phyloP scores from a whole-genome alignment of 2,113 vertebrate genomes.

The Gymnogyps californianus region DNA sequence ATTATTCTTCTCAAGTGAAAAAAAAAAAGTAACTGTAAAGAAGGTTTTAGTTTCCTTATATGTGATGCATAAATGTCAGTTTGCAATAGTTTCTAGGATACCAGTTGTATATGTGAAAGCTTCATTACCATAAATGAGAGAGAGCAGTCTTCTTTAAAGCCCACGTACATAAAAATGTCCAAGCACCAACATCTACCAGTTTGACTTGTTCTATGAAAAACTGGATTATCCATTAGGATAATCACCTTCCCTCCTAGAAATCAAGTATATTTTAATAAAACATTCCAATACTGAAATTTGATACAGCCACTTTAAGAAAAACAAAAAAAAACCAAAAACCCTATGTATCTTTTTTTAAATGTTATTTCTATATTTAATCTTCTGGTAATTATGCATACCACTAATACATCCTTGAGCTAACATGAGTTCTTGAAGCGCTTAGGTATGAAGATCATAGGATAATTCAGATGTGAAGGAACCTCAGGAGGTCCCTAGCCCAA shows the following conservation, averaged over 20 bases:
- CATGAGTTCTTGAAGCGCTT: neutral
- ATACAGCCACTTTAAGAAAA: neutral
- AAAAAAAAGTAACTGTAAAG: neutral
- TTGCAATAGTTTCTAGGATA: slow-evolving; percentile 28
- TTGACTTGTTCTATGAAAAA: neutral
- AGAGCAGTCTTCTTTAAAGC: neutral
- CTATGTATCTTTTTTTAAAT: neutral
- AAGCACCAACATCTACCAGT: neutral
- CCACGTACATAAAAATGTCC: neutral
- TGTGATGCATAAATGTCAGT: neutral
- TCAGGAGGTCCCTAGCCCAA: neutral
- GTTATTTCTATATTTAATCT: neutral
- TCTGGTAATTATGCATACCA: neutral
- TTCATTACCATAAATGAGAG: neutral
- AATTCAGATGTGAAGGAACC: neutral
- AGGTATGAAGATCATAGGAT: neutral
- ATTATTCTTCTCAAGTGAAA: neutral
- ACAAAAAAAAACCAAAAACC: rapidly evolving
- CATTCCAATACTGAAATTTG: neutral
- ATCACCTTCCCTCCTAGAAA: neutral
- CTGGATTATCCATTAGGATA: neutral
- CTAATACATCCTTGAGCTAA: neutral
- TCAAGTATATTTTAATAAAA: neutral
- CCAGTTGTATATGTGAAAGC: neutral
- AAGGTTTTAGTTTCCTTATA: neutral